Conservation (phyloP, 2,113 vertebrate genomes). For the Bucco capensis region DNA sequence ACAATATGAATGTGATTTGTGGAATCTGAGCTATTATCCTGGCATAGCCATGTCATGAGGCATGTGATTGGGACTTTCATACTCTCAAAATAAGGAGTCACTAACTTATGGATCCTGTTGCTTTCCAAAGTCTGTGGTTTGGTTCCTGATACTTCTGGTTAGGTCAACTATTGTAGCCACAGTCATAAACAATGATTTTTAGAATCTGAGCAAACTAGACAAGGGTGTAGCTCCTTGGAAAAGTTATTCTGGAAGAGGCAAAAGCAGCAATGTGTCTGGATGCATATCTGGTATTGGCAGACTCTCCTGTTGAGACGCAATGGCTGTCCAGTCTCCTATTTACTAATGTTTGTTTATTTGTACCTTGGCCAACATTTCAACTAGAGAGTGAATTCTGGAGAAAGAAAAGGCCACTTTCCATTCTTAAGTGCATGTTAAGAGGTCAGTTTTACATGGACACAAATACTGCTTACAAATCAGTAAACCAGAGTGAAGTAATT, state of each 20-base stretch:
- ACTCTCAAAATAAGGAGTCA: not conserved
- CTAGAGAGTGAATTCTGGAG: slow-evolving; percentile 40
- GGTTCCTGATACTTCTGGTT: slow-evolving; percentile 28
- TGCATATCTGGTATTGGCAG: slow-evolving; percentile 26
- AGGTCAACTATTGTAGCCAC: slow-evolving; percentile 20
- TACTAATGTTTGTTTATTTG: slow-evolving; percentile 57
- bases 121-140: slow-evolving; percentile 44
- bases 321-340: not conserved
- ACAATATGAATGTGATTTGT: not conserved
- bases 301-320: not conserved
- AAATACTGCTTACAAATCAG: not conserved
- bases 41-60: not conserved
- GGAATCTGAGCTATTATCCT: not conserved
- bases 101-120: not conserved
- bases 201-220: slow-evolving; percentile 35
- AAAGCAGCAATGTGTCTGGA: slow-evolving; percentile 25
- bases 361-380: slow-evolving; percentile 9
- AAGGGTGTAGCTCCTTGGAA: slow-evolving; percentile 59
- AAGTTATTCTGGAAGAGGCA: slow-evolving; percentile 12
- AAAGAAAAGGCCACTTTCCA: slow-evolving; percentile 22
- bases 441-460: slow-evolving; percentile 29
- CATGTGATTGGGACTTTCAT: not conserved
- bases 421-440: not conserved
- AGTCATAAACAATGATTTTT: slow-evolving; percentile 53
- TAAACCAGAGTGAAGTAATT: not conserved